Evolutionary conservation across 2,797 vertebrate species (phyloP), one percentile per base, ranked within the genome.

Genomic region (Myripristis murdjan): DNA sequence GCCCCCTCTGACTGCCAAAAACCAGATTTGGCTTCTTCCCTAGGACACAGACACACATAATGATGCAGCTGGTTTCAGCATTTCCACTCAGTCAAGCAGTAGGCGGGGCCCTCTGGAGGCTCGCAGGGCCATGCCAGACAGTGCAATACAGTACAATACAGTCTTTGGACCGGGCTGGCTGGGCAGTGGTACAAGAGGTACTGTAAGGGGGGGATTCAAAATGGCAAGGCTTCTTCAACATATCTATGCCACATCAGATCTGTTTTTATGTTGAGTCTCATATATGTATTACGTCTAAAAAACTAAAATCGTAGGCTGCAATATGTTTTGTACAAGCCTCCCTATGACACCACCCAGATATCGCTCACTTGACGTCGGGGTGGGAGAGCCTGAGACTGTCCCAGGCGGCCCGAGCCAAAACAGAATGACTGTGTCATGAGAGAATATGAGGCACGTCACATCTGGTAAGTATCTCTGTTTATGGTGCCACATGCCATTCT

Each of bases 381-480:
- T 64, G 33, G 48, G 55, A 70, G 79, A 57, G 61, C 82, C 57
- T 28, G 1, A 46, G 12, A 31, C 20, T 26, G 15, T 15, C 5
- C 16, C 11, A 22, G 8, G 23, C 55, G 8, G 28, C 16, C 8
- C 8, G 31, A 18, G 53, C 41, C 52, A 20, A 24, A 52, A 8
- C 20, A 73, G 51, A 59, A 39, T 6, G 47, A 69, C 49, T 61
- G 56, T 55, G 59, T 87, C 72, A 74, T 55, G 31, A 57, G 58
- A 58, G 64, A 75, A 58, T 57, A 57, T 66, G 64, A 73, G 73
- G 52, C 53, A 79, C 9, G 59, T 75, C 76, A 83, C 90, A 91
- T 90, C 81, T 92, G 86, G 86, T 82, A 82, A 77, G 54, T 84
- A 86, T 87, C 70, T 51, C 28, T 70, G 81, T 89, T 91, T 82